Base-by-base conservation (phyloP, 2,888 invertebrate genomes). In the Sesia apiformis region DNA sequence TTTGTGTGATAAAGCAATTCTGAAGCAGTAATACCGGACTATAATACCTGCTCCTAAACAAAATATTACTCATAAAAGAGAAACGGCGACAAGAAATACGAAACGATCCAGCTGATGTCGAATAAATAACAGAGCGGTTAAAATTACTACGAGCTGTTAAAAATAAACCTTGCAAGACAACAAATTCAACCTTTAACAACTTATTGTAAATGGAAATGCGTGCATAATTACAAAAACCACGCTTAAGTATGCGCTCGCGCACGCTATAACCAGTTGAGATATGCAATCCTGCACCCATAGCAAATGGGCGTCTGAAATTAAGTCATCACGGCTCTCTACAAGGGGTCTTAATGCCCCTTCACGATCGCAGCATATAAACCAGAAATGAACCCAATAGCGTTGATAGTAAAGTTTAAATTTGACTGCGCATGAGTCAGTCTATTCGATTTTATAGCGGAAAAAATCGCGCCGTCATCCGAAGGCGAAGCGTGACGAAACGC, bases 381-480 rank as follows among this genome's bases (percentile, higher is more conserved):
- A 23, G 23, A 46, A 8, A 46, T 3, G 1, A 8, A 46, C 46
- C 3, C 8, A 46, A 46, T 46, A n/a, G 8, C 8, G 4, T 46
- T 4, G 46, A n/a, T 8, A 7, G 5, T 46, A 46, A 8, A 46
- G 46, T 5, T 5, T 23, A 46, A n/a, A 46, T 46, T 46, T 3
- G 8, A 46, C 23, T 4, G 46, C 0, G n/a, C n/a, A n/a, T 8
- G n/a, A 23, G 46, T 46, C 4, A 5, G 23, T 46, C 46, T 46
- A 46, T 46, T 46, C 46, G 46, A 46, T 46, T 46, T 46, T 46
- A 74, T 74, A 68, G 74, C 72, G 74, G 73, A 79, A 83, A 76
- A 85, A 86, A 83, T 79, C 70, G 82, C 84, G 72, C 56, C 77
- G 84, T 87, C 87, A 88, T 82, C 76, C 69, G 76, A 79, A 75